A percentile compares a stretch with the other conserved stretches of the same genome.
Evolutionary conservation across 1,140 invertebrate genomes (phyloP).

Genomic region (Drosophila nannoptera): DNA sequence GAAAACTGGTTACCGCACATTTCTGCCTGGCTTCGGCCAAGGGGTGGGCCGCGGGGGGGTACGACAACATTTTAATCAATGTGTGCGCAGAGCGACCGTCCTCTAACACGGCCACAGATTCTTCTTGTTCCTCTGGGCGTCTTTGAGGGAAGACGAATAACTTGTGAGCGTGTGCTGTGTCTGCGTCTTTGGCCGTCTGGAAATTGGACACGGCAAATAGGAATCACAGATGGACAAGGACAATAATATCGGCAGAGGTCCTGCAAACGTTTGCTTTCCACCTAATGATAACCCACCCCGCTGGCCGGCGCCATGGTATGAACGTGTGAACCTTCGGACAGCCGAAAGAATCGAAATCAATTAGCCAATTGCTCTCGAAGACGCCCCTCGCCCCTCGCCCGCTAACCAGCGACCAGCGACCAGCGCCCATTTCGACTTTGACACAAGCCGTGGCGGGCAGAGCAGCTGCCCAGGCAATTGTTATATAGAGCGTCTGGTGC

Average conservation of each 20-base stretch:
- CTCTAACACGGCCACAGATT: not conserved
- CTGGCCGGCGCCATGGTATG: not conserved
- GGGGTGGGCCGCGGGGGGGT: not conserved
- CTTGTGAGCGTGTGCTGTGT: conserved; percentile 68
- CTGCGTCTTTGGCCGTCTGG: conserved; percentile 48
- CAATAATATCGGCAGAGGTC: conserved; percentile 68
- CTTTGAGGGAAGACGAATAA: conserved; percentile 58
- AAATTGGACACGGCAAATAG: conserved; percentile 63
- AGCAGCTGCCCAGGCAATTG: conserved; percentile 33
- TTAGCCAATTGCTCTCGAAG: conserved; percentile 75
- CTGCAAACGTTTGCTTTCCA: conserved; percentile 68
- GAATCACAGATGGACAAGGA: conserved; percentile 62
- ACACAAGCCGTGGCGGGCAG: conserved; percentile 19
- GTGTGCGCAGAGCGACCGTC: conserved; percentile 14
- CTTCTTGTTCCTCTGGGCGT: not conserved
- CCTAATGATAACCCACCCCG: conserved; percentile 32
- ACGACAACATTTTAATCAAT: conserved; percentile 69
- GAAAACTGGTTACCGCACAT: conserved; percentile 61
- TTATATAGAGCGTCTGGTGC: conserved; percentile 49
- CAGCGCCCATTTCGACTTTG: conserved; percentile 26
- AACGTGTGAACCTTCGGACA: conserved; percentile 60
- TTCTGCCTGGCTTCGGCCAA: conserved; percentile 11
- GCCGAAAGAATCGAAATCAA: conserved; percentile 73
- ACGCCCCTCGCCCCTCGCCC: conserved; percentile 23
- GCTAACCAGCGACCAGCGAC: no score